These are phyloP conservation scores for Cabera pusaria DNA, from an alignment of 2,888 invertebrate genomes.

Conservation along the genomic window DNA sequence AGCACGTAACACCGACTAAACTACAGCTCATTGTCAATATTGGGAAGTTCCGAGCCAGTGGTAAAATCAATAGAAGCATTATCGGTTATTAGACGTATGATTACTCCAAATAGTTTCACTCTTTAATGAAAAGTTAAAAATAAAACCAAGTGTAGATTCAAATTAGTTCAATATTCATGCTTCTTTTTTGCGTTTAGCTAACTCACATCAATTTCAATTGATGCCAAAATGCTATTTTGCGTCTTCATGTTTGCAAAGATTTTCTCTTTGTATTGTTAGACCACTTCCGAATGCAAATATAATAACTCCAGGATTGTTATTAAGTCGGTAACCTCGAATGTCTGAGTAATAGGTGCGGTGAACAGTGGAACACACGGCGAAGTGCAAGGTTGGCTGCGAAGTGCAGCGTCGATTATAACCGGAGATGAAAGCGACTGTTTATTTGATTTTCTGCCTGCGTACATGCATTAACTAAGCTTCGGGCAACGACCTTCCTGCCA, in stretches of 20 bases:
- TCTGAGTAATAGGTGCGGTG: conserved; percentile 57
- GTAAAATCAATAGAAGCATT: conserved; percentile 75
- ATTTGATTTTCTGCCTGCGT: conserved; percentile 71
- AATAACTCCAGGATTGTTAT: conserved; percentile 54
- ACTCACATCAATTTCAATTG: no score
- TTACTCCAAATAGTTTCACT: conserved; percentile 45
- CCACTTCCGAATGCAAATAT: conserved; percentile 49
- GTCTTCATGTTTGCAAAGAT: no score
- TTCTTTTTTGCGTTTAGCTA: no score
- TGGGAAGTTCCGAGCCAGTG: conserved; percentile 70
- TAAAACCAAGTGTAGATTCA: no score
- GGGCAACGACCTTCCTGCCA: conserved; percentile 53
- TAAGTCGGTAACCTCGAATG: conserved; percentile 57
- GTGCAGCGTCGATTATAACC: conserved; percentile 74
- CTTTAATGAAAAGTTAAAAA: conserved; percentile 55
- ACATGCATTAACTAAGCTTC: conserved; percentile 62
- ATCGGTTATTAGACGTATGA: conserved; percentile 68
- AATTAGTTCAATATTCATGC: no score
- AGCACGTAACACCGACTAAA: conserved; percentile 78
- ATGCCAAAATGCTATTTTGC: no score
- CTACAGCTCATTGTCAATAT: conserved; percentile 82
- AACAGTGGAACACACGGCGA: conserved; percentile 58
- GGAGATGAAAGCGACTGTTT: conserved; percentile 78
- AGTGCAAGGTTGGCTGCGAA: conserved; percentile 74
- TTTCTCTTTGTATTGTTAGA: no score